Evolutionary conservation across 2,113 vertebrate species (phyloP).

Genomic region (Rhegmatorhina hoffmannsi): DNA sequence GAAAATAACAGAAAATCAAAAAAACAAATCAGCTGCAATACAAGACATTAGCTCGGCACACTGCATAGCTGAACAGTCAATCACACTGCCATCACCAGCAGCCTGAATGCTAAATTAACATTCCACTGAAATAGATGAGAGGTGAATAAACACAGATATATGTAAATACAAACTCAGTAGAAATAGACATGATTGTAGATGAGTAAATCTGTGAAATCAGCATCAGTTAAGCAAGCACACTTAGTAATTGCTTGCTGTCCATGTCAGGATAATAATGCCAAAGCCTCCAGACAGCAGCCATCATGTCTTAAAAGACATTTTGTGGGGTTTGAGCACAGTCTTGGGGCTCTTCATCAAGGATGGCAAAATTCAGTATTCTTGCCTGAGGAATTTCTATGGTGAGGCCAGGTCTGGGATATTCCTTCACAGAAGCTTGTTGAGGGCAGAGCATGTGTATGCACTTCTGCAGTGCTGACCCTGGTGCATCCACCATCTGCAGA

Average conservation of each 20-base stretch:
- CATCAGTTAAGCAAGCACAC: slow-evolving; percentile 51
- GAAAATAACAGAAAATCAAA: slow-evolving; percentile 64
- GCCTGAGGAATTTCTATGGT: neutral
- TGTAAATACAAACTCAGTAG: slow-evolving; percentile 65
- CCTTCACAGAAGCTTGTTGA: neutral
- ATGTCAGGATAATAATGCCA: slow-evolving; percentile 7
- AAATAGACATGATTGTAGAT: slow-evolving; percentile 61
- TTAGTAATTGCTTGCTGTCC: slow-evolving; percentile 48
- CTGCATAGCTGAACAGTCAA: slow-evolving; percentile 36
- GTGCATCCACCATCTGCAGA: fast-evolving
- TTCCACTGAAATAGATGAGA: slow-evolving; percentile 45
- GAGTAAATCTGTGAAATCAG: slow-evolving; percentile 64
- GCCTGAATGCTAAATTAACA: slow-evolving; percentile 45
- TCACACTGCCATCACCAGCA: slow-evolving; percentile 41
- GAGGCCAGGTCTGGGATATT: neutral
- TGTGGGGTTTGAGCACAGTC: neutral
- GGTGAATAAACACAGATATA: slow-evolving; percentile 57
- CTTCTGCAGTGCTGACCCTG: neutral
- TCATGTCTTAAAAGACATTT: neutral
- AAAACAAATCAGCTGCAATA: slow-evolving; percentile 50
- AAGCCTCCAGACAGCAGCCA: neutral
- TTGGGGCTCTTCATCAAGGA: neutral
- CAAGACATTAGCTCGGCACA: slow-evolving; percentile 9
- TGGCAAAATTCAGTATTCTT: neutral
- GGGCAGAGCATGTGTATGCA: neutral